phyloP scores from a whole-genome alignment of 1,140 invertebrate species.

The Meloidogyne chitwoodi region DNA sequence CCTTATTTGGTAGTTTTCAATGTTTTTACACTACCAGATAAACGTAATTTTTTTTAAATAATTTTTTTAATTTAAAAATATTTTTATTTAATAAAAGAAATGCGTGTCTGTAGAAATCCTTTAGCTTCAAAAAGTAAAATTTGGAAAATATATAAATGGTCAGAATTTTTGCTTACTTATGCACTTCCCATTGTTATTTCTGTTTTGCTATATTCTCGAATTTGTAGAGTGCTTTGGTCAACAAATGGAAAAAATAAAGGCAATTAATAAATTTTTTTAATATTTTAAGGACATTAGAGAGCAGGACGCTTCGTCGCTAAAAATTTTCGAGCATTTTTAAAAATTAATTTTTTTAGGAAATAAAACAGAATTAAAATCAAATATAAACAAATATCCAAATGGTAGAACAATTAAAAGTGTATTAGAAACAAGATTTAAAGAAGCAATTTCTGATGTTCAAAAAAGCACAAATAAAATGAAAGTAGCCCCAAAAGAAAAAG shows the following conservation, averaged over 20 bases:
- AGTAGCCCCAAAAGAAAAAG: neutral
- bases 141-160: slow-evolving; percentile 17
- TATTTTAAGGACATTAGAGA: too few species aligned
- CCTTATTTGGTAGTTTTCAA: slow-evolving; percentile 16
- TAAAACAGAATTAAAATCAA: neutral
- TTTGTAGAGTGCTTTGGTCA: slow-evolving; percentile 12
- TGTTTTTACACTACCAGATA: neutral
- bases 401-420: neutral
- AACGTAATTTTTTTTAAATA: neutral
- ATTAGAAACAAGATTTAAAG: slow-evolving; percentile 13
- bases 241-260: neutral
- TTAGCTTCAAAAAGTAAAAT: slow-evolving; percentile 5
- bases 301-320: too few species aligned
- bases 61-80: neutral
- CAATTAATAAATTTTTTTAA: too few species aligned
- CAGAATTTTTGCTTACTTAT: slow-evolving; percentile 15
- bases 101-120: slow-evolving; percentile 16
- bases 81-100: neutral
- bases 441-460: neutral
- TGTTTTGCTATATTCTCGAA: slow-evolving; percentile 9
- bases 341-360: neutral
- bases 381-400: neutral
- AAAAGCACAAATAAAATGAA: neutral
- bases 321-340: too few species aligned
- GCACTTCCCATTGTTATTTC: slow-evolving; percentile 9